A percentile compares a stretch with the other conserved stretches of the same genome.
Evolutionary conservation across 2,113 vertebrate species (phyloP).

Genomic region (Balaenoptera acutorostrata): DNA sequence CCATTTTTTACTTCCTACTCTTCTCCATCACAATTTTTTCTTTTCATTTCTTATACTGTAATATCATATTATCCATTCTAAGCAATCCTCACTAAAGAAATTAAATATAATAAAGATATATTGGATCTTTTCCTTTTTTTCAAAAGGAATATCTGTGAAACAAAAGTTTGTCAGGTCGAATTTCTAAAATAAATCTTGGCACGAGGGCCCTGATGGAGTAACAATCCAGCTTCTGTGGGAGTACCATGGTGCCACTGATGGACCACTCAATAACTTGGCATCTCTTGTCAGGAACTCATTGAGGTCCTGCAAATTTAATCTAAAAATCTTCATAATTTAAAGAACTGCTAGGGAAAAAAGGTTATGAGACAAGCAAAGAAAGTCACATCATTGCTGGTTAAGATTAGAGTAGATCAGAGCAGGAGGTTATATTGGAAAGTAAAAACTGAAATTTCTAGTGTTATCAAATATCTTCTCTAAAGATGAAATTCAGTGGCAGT

Average conservation of each 20-base stretch:
- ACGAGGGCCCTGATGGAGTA: background rate
- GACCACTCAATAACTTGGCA: background rate
- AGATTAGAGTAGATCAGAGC: background rate
- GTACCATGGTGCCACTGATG: background rate
- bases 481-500: background rate
- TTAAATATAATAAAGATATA: background rate
- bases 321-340: slow-evolving; percentile 3
- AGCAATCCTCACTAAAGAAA: background rate
- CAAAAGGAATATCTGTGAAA: slow-evolving; percentile 7
- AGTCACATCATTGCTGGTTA: background rate
- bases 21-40: background rate
- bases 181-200: background rate
- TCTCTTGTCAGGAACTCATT: background rate
- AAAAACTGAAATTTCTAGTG: background rate
- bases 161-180: background rate
- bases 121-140: background rate
- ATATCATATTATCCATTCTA: background rate
- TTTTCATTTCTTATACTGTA: background rate
- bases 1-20: background rate
- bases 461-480: background rate
- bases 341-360: background rate
- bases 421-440: background rate
- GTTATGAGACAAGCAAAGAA: background rate
- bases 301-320: background rate
- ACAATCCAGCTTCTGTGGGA: background rate